Evolutionary conservation across 2,888 invertebrate species (phyloP), one percentile per base, ranked within the genome.

Genomic region (Lapara coniferarum): DNA sequence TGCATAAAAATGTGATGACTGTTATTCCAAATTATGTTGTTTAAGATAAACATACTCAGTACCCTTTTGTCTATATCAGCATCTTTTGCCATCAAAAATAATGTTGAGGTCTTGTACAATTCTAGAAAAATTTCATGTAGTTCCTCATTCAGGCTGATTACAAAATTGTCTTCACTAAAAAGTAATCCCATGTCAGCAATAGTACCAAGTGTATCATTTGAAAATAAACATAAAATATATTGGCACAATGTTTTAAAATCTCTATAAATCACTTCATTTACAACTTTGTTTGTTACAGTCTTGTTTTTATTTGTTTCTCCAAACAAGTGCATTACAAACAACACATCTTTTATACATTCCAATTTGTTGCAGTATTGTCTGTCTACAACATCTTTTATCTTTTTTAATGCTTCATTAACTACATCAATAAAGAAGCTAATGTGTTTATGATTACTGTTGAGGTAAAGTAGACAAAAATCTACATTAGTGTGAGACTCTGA

Each of bases 361-460:
- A 73, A 74, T 75, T 87, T 90, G 74, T 89, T 79, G 59, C 86
- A 84, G 80, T 91, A 90, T 73, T 88, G 88, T 69, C 90, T 86
- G 12, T 74, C 81, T 51, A 83, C 73, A 66, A 87, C 75, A 71
- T 86, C 77, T 73, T 83, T 72, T 55, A 91, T 71, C 68, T 80
- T 83, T 16, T 73, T 70, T 0, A 89, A 71, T 73, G 85, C 88
- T 66, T 81, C 74, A 72, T 78, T 73, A 12, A 92, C 68, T 6
- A 83, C 73, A 57, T 82, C 78, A 67, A 82, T 69, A 58, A 87
- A 83, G 53, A 77, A 57, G 49, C 75, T 70, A 12, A 81, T 69
- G 71, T 85, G 79, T 66, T 83, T 78, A 52, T 77, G 52, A 73
- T 89, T 78, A 66, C 81, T 76, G 56, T 78, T 71, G 16, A 90